phyloP scores from a whole-genome alignment of 2,888 invertebrate genomes.

The Lasioglossum lativentre region DNA sequence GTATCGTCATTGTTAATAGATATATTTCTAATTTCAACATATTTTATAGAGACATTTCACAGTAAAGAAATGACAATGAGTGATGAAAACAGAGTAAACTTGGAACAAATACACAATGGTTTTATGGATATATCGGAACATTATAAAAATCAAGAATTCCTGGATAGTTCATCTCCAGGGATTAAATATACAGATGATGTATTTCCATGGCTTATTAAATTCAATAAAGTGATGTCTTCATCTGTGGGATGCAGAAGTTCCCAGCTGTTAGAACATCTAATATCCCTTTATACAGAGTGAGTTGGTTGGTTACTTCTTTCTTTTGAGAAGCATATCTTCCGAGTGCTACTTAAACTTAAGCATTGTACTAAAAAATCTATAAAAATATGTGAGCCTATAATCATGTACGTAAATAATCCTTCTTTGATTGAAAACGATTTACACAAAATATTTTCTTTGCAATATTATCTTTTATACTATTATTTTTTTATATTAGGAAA shows the following conservation, averaged over 20 bases:
- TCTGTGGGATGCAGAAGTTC: slow-evolving; percentile 73
- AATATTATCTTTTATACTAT: slow-evolving; percentile 14
- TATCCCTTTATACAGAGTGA: slow-evolving; percentile 77
- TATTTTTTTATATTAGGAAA: slow-evolving; percentile 71
- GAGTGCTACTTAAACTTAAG: slow-evolving; percentile 77
- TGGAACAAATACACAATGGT: slow-evolving; percentile 2
- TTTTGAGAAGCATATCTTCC: slow-evolving; percentile 80
- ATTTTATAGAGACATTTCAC: slow-evolving; percentile 37
- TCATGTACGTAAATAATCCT: slow-evolving; percentile 69
- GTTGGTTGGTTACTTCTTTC: slow-evolving; percentile 27
- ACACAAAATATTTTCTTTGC: not conserved
- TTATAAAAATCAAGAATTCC: slow-evolving; percentile 29
- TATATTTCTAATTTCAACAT: not conserved
- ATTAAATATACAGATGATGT: slow-evolving; percentile 49
- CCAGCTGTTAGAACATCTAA: slow-evolving; percentile 68
- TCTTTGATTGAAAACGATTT: not conserved
- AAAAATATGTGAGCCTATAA: slow-evolving; percentile 77
- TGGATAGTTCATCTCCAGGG: slow-evolving; percentile 25
- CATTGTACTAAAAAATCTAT: slow-evolving; percentile 71
- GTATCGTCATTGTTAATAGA: not conserved
- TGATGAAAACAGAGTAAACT: slow-evolving; percentile 35
- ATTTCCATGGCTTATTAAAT: slow-evolving; percentile 75
- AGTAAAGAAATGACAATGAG: slow-evolving; percentile 34
- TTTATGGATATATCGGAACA: slow-evolving; percentile 6
- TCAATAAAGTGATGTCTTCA: slow-evolving; percentile 68